phyloP scores from a whole-genome alignment of 2,113 vertebrate genomes.

The Tylochromis polylepis region DNA sequence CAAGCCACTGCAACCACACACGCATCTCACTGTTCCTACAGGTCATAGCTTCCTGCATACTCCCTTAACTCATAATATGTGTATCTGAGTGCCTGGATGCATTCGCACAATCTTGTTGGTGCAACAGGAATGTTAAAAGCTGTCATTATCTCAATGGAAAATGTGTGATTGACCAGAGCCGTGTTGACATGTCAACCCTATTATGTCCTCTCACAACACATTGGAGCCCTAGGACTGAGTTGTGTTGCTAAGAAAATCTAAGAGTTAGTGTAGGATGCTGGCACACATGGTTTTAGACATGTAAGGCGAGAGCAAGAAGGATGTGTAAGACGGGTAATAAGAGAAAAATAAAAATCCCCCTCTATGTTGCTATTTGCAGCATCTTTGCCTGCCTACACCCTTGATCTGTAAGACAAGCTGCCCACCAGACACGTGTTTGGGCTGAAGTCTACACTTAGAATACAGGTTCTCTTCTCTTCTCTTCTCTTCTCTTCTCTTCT shows the following conservation, averaged over 20 bases:
- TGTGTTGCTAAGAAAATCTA: neutral
- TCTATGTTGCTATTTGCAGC: conserved; percentile 57
- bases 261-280: neutral
- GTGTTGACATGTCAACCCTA: conserved; percentile 59
- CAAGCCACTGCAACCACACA: conserved; percentile 39
- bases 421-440: conserved; percentile 38
- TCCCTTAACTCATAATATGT: neutral
- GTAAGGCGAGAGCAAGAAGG: neutral
- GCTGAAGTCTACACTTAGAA: conserved; percentile 4
- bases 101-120: conserved; percentile 40
- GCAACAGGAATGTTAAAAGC: conserved; percentile 64
- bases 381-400: conserved; percentile 26
- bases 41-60: conserved; percentile 46
- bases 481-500: neutral
- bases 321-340: conserved; percentile 19
- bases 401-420: conserved; percentile 38
- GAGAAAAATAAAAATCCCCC: conserved; percentile 48
- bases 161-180: conserved; percentile 45
- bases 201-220: conserved; percentile 17
- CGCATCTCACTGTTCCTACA: conserved; percentile 18
- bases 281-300: neutral
- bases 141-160: conserved; percentile 61
- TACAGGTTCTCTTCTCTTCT: neutral
- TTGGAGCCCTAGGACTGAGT: neutral
- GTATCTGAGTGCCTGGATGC: neutral